Percentiles rank a stretch among this genome's conserved stretches.
phyloP scores from a whole-genome alignment of 2,797 vertebrate species.

The Lerista edwardsae region DNA sequence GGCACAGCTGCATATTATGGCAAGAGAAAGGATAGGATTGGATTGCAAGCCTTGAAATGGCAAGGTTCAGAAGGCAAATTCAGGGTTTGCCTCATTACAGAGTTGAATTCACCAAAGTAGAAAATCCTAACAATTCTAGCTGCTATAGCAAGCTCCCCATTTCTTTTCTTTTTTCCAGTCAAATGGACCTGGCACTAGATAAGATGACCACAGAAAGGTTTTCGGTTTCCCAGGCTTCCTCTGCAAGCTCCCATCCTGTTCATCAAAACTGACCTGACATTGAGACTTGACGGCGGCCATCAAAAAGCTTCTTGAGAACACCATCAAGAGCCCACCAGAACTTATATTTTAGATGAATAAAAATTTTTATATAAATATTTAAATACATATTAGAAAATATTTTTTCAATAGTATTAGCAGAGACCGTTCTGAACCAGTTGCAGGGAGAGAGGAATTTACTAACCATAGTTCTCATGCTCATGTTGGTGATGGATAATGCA shows the following conservation, averaged over 20 bases:
- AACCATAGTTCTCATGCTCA: background rate
- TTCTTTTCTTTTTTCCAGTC: background rate
- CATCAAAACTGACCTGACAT: background rate
- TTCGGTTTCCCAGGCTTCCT: too few species aligned
- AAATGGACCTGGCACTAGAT: background rate
- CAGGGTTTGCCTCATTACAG: background rate
- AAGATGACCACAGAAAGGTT: background rate
- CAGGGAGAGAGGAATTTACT: background rate
- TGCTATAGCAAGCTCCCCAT: too few species aligned
- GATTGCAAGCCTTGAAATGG: background rate
- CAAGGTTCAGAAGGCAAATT: background rate
- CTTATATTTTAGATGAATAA: too few species aligned
- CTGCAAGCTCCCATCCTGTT: background rate
- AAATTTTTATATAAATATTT: too few species aligned
- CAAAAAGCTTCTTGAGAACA: background rate
- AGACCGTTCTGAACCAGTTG: background rate
- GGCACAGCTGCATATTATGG: too few species aligned
- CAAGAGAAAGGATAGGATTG: too few species aligned
- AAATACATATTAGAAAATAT: too few species aligned
- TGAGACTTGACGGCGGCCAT: background rate
- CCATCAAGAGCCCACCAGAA: background rate
- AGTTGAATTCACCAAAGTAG: background rate
- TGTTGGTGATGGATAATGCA: background rate
- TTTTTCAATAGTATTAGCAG: too few species aligned
- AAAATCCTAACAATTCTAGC: too few species aligned